phyloP scores from a whole-genome alignment of 2,888 invertebrate species.

The Cephus spinipes region DNA sequence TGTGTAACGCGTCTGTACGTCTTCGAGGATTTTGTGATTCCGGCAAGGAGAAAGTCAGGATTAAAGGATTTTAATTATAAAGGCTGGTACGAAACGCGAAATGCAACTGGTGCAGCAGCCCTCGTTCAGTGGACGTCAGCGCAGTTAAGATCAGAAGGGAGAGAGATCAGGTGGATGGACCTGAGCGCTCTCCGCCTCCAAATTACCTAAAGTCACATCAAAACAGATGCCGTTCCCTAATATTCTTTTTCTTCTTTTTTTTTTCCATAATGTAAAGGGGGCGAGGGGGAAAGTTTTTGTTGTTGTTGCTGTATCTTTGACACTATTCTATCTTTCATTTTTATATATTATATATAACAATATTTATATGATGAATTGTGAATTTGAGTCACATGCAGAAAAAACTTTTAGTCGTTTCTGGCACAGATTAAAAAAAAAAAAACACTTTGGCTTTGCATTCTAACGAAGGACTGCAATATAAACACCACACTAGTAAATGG shows the following conservation, averaged over 20 bases:
- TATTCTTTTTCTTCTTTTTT: slow-evolving; percentile 28
- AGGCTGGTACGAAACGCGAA: not conserved
- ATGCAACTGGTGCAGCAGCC: slow-evolving; percentile 24
- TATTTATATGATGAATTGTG: slow-evolving; percentile 69
- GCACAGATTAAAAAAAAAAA: slow-evolving; percentile 66
- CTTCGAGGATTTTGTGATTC: not conserved
- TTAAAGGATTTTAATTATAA: too few relatives aligned
- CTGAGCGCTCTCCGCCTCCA: slow-evolving; percentile 46
- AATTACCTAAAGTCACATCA: slow-evolving; percentile 63
- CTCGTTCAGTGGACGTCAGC: slow-evolving; percentile 39
- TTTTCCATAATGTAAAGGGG: slow-evolving; percentile 40
- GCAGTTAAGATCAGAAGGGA: slow-evolving; percentile 27
- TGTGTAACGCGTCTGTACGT: too few relatives aligned
- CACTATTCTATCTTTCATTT: slow-evolving; percentile 58
- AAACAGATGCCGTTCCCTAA: slow-evolving; percentile 57
- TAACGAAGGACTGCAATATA: slow-evolving; percentile 65
- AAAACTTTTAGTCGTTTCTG: slow-evolving; percentile 64
- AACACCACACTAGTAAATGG: slow-evolving; percentile 71
- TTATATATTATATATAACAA: slow-evolving; percentile 72
- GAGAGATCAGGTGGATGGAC: slow-evolving; percentile 35
- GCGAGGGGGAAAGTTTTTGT: slow-evolving; percentile 30
- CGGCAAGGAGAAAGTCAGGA: too few relatives aligned
- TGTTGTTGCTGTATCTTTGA: slow-evolving; percentile 45
- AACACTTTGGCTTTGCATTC: slow-evolving; percentile 70
- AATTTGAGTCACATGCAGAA: slow-evolving; percentile 66